Base-by-base conservation (phyloP, 2,113 vertebrate species). In the Toxotes jaculatrix region DNA sequence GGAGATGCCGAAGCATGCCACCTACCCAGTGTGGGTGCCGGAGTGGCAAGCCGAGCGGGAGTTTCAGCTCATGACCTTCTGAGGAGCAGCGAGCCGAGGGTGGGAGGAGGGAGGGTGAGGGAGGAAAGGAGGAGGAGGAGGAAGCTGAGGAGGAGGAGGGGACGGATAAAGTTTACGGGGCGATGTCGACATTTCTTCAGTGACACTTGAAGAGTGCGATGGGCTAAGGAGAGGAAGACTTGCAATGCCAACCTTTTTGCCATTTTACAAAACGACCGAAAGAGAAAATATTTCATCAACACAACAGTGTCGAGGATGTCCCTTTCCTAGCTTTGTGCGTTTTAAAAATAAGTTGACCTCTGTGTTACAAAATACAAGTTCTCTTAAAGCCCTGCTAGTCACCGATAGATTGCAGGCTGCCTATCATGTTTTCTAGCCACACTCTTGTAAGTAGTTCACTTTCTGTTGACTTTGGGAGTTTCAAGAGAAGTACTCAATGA, bases 51-150 rank as follows among this genome's bases (percentile, higher is more conserved):
- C 93, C 89, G 95, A 96, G 90, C 93, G 94, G 93, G 94, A 95
- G 92, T 96, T 96, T 94, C 95, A 96, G 91, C 95, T 95, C 93
- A 95, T 96, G 95, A 96, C 95, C 95, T 96, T 96, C 95, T 96
- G 94, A 96, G 93, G 94, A 95, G 88, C 93, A 17, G 82, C 92
- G 21, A 83, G 84, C 73, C 82, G 42, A 79, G 84, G 90, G 73
- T 51, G 82, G 86, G 88, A 82, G 78, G 79, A 79, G 86, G 67
- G 53, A 79, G 82, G 67, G 16, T 31, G 57, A 63, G 62, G 38
- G 7, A 23, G 61, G 9, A 40, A 56, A 59, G n/a, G 66, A 60
- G 70, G 40, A 69, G 38, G 70, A 59, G 19, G 66, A 43, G 40
- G 75, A 60, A 21, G 73, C 51, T 21, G 66, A 79, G 63, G 76